Percentiles rank a stretch among this genome's conserved stretches.
These are phyloP conservation scores for Rhynchophorus ferrugineus DNA, from an alignment of 1,140 invertebrate species.

Conservation along the genomic window DNA sequence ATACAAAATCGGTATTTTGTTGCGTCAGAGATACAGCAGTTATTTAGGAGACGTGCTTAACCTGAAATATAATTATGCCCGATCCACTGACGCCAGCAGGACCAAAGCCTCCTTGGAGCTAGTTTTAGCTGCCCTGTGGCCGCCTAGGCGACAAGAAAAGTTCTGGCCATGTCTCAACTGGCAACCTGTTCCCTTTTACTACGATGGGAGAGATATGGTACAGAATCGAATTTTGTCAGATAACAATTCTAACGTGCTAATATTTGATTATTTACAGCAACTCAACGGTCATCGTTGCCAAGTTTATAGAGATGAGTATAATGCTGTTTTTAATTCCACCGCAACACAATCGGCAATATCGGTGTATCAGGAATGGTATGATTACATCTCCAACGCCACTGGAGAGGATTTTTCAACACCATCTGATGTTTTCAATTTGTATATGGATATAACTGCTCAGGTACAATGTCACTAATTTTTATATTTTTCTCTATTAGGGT, in stretches of 20 bases:
- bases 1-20: conserved; percentile 52
- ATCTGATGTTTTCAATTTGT: background rate
- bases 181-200: conserved; percentile 49
- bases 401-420: background rate
- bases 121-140: conserved; percentile 48
- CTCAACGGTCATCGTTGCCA: background rate
- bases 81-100: conserved; percentile 42
- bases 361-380: background rate
- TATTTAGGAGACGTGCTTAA: conserved; percentile 44
- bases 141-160: conserved; percentile 36
- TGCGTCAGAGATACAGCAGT: conserved; percentile 51
- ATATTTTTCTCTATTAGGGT: background rate
- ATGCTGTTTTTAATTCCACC: background rate
- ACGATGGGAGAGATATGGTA: conserved; percentile 1
- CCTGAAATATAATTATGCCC: conserved; percentile 47
- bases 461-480: background rate
- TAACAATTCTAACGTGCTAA: too few relatives aligned
- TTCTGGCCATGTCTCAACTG: conserved; percentile 46
- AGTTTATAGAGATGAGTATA: background rate
- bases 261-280: background rate
- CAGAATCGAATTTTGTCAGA: too few relatives aligned
- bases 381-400: background rate
- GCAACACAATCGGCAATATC: background rate
- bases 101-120: conserved; percentile 52
- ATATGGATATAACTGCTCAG: background rate